A percentile compares a stretch with the other conserved stretches of the same genome.
phyloP scores from a whole-genome alignment of 1,140 invertebrate genomes.

The Zaprionus ghesquierei region DNA sequence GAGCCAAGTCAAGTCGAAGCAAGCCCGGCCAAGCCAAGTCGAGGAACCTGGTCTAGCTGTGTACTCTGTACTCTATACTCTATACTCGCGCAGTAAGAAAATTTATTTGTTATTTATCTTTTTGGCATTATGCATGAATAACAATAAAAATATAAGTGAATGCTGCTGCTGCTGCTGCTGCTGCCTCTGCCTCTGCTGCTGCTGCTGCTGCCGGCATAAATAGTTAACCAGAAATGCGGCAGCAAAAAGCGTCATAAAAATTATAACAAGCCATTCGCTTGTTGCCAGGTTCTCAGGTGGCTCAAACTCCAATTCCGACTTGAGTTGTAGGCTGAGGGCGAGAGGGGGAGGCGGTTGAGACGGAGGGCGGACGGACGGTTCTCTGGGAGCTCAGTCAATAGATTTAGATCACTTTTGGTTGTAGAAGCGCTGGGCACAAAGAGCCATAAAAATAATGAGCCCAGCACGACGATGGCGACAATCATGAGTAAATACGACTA shows the following conservation, averaged over 20 bases:
- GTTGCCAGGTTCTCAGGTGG: constrained; percentile 65
- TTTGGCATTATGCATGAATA: constrained; percentile 79
- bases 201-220: constrained; percentile 42
- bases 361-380: background rate
- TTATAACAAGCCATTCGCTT: constrained; percentile 63
- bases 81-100: constrained; percentile 54
- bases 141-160: constrained; percentile 72
- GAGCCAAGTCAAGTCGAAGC: constrained; percentile 3
- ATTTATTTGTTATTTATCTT: constrained; percentile 80
- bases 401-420: constrained; percentile 75
- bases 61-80: background rate
- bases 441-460: constrained; percentile 76
- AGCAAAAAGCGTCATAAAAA: constrained; percentile 61
- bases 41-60: constrained; percentile 1
- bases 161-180: constrained; percentile 33
- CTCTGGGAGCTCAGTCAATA: constrained; percentile 69
- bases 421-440: constrained; percentile 50
- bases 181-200: background rate
- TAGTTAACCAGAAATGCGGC: constrained; percentile 63
- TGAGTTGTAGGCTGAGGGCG: background rate
- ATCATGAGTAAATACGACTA: constrained; percentile 61
- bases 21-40: background rate
- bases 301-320: constrained; percentile 10
- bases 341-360: background rate
- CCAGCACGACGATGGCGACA: constrained; percentile 73